These are phyloP conservation scores for Athene noctua DNA, from an alignment of 2,113 vertebrate species.

Conservation along the genomic window DNA sequence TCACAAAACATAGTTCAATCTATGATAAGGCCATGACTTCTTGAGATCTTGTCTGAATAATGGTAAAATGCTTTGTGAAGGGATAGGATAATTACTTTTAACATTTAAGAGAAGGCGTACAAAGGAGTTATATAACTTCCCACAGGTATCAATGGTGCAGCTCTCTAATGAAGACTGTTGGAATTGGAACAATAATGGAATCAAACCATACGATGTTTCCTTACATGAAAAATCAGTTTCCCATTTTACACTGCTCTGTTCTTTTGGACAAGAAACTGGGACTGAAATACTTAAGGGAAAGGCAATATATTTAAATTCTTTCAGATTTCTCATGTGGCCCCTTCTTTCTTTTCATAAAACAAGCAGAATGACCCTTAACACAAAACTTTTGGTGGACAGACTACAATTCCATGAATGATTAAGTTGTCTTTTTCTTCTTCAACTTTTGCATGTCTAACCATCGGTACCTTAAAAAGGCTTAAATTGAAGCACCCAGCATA, in stretches of 20 bases:
- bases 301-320: background rate
- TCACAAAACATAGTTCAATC: background rate
- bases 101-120: background rate
- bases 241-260: background rate
- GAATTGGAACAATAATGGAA: background rate
- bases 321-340: background rate
- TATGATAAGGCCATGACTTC: background rate
- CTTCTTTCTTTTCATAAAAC: background rate
- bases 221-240: background rate
- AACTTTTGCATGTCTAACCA: background rate
- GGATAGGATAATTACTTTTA: slow-evolving; percentile 5
- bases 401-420: background rate
- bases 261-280: background rate
- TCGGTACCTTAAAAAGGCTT: background rate
- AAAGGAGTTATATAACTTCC: background rate
- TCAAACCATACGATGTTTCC: background rate
- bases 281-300: background rate
- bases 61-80: background rate
- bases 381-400: background rate
- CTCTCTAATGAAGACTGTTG: background rate
- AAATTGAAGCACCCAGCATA: background rate
- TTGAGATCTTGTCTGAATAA: background rate
- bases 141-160: background rate
- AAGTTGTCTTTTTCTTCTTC: background rate
- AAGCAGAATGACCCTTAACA: background rate